These are phyloP conservation scores for Protobothrops mucrosquamatus DNA, from an alignment of 2,113 vertebrate genomes.

Conservation along the genomic window DNA sequence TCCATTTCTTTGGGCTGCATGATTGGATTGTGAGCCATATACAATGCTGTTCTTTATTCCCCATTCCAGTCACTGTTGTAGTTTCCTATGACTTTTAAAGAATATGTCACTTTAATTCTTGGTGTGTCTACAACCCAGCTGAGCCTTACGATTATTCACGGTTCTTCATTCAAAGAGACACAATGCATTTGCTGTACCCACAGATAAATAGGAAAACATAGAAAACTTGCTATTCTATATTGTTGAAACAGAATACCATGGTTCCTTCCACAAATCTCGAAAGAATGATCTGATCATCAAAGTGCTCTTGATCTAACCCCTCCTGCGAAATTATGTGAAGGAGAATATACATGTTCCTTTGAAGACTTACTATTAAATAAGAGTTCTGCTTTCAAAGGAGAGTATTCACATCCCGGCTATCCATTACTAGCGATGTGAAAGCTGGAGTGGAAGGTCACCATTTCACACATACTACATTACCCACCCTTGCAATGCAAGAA, in stretches of 20 bases:
- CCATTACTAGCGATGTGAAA: constrained; percentile 8
- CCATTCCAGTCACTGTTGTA: background rate
- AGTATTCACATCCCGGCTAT: constrained; percentile 10
- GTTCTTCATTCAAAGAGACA: background rate
- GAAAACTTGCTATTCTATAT: background rate
- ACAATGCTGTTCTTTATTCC: background rate
- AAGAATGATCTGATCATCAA: background rate
- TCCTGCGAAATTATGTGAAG: background rate
- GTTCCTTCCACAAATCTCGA: background rate
- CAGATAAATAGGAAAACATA: background rate
- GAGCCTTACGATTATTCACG: background rate
- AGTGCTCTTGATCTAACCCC: background rate
- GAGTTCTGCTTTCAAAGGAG: constrained; percentile 5
- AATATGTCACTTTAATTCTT: background rate
- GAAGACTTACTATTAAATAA: constrained; percentile 9
- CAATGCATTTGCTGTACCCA: background rate
- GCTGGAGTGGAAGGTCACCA: constrained; percentile 35
- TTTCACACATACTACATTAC: constrained; percentile 31
- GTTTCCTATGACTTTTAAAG: background rate
- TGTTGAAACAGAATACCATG: background rate
- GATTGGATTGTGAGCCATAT: background rate
- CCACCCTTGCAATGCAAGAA: constrained; percentile 26
- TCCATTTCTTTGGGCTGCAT: background rate
- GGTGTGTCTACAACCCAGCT: background rate
- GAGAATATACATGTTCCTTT: background rate